phyloP scores from a whole-genome alignment of 1,140 invertebrate species.

The Copidosoma floridanum region DNA sequence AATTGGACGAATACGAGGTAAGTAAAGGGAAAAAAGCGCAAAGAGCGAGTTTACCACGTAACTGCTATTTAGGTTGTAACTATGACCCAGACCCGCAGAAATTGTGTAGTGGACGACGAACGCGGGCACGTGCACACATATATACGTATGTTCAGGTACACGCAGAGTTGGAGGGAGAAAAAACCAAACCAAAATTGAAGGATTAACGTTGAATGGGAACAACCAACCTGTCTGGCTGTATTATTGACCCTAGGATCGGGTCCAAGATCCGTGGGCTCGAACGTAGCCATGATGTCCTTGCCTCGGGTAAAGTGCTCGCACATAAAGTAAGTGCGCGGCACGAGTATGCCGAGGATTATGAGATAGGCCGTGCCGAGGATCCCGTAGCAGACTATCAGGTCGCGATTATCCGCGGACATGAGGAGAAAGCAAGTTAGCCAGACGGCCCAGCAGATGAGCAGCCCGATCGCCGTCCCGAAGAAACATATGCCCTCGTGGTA shows the following conservation, averaged over 20 bases:
- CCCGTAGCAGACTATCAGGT: constrained; percentile 55
- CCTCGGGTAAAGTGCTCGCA: constrained; percentile 47
- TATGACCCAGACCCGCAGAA: no score
- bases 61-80: no score
- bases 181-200: no score
- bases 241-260: constrained; percentile 42
- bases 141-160: no score
- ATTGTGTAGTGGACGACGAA: no score
- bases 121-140: no score
- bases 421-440: constrained; percentile 59
- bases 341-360: constrained; percentile 58
- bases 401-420: constrained; percentile 48
- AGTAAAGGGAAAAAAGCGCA: no score
- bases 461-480: constrained; percentile 53
- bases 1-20: no score
- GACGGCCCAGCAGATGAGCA: constrained; percentile 55
- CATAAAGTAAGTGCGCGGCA: constrained; percentile 63
- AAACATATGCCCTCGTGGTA: constrained; percentile 64
- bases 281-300: constrained; percentile 37
- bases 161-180: no score
- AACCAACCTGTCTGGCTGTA: constrained; percentile 42
- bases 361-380: constrained; percentile 54
- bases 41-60: no score
- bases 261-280: constrained; percentile 35
- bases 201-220: no score